phyloP scores from a whole-genome alignment of 92 coral and sea anemone species.

The Epizoanthus illoricatus region DNA sequence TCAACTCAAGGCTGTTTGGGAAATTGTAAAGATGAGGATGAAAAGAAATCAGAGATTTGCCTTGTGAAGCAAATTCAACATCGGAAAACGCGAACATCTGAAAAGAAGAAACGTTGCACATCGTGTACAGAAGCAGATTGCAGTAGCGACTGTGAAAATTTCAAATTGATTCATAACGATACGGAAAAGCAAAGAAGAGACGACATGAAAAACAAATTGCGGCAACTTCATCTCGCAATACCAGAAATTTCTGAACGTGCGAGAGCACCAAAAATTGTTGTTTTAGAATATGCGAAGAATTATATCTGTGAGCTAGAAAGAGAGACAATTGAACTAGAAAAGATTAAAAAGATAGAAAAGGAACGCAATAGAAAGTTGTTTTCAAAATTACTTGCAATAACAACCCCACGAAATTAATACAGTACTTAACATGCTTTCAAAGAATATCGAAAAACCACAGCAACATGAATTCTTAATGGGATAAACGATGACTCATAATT shows the following conservation, averaged over 20 bases:
- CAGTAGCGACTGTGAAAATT: constrained; percentile 3
- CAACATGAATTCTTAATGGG: constrained; percentile 27
- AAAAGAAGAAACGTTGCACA: background rate
- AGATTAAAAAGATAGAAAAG: constrained; percentile 29
- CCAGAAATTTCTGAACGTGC: constrained; percentile 55
- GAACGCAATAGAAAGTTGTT: constrained; percentile 35
- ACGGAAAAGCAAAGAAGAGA: constrained; percentile 74
- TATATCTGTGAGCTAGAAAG: constrained; percentile 45
- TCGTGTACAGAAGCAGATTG: background rate
- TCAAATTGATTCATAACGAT: constrained; percentile 51
- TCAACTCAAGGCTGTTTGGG: background rate
- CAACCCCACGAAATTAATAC: background rate
- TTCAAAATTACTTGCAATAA: constrained; percentile 41
- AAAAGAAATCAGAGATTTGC: background rate
- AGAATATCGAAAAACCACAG: constrained; percentile 1
- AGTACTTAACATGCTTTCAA: constrained; percentile 1
- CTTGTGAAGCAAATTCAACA: background rate
- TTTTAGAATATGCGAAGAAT: constrained; percentile 56
- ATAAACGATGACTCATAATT: background rate
- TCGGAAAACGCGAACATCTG: background rate
- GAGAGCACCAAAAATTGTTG: constrained; percentile 66
- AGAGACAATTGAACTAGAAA: constrained; percentile 29
- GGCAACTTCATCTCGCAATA: constrained; percentile 53
- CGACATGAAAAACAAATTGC: constrained; percentile 69
- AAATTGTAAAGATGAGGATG: background rate